Percentiles rank a stretch among this genome's conserved stretches.
Conservation (phyloP, 2,113 vertebrate genomes). For the Eudyptes chrysolophus region DNA sequence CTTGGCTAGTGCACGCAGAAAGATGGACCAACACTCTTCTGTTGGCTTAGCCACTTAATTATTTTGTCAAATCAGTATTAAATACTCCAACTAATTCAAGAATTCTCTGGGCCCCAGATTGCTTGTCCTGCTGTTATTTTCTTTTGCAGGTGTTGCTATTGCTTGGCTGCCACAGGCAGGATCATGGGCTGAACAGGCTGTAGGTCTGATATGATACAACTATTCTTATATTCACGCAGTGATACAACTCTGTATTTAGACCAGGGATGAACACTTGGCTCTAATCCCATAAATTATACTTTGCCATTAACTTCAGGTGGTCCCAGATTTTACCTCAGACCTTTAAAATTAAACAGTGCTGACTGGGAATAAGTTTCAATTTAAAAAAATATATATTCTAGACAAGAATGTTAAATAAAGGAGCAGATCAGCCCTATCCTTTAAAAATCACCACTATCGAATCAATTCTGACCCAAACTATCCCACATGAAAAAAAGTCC, state of each 20-base stretch:
- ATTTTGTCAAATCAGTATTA: neutral
- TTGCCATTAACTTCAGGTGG: neutral
- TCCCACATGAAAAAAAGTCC: neutral
- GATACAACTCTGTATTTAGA: neutral
- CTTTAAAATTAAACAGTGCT: neutral
- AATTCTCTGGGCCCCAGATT: neutral
- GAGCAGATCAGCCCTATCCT: neutral
- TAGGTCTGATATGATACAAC: neutral
- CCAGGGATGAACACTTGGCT: neutral
- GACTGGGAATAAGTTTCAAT: neutral
- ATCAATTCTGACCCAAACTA: neutral
- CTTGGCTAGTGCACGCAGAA: neutral
- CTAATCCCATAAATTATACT: neutral
- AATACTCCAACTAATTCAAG: neutral
- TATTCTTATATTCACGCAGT: neutral
- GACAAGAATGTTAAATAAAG: neutral
- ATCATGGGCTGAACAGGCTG: neutral
- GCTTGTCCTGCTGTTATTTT: neutral
- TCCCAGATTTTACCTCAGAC: neutral
- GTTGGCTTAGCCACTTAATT: fast-evolving
- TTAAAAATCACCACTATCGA: neutral
- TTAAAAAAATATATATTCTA: neutral
- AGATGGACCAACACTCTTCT: neutral
- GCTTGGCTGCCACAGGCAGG: neutral
- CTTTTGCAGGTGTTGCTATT: neutral